Conservation (phyloP, 2,888 invertebrate species). For the Eulithis prunata region DNA sequence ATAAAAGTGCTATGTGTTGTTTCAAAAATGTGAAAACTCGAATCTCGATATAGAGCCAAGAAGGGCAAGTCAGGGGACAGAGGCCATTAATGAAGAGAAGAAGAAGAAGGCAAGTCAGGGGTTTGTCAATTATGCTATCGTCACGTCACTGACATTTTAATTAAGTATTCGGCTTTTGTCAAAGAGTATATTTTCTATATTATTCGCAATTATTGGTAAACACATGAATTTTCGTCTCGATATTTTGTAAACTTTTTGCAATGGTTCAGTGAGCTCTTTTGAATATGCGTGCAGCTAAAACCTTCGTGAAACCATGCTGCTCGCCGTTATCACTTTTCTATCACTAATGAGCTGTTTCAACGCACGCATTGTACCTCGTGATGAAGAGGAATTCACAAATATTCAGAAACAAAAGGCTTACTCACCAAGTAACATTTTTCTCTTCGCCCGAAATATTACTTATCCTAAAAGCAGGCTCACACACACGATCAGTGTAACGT, state of each 20-base stretch:
- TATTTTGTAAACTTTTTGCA: background rate
- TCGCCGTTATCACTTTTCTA: conserved; percentile 9
- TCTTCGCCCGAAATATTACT: conserved; percentile 9
- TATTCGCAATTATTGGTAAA: too few relatives aligned
- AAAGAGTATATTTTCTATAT: too few relatives aligned
- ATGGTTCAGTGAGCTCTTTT: conserved; percentile 4
- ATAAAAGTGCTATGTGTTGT: too few relatives aligned
- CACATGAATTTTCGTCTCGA: background rate
- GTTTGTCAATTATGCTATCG: too few relatives aligned
- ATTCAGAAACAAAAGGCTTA: conserved; percentile 12
- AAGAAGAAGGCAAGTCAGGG: too few relatives aligned
- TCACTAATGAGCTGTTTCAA: conserved; percentile 14
- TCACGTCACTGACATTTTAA: too few relatives aligned
- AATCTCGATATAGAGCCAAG: too few relatives aligned
- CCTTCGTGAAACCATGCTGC: conserved; percentile 6
- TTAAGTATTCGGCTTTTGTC: too few relatives aligned
- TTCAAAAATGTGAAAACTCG: too few relatives aligned
- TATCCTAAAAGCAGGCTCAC: background rate
- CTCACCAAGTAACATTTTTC: background rate
- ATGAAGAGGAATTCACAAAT: conserved; percentile 6
- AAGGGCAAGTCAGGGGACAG: too few relatives aligned
- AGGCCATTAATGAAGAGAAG: too few relatives aligned
- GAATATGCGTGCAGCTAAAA: conserved; percentile 7
- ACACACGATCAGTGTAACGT: conserved; percentile 4
- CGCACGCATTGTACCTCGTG: background rate